Percentiles rank a stretch among this genome's conserved stretches.
These are phyloP conservation scores for Plebejus argus DNA, from an alignment of 2,888 invertebrate species.

Conservation along the genomic window DNA sequence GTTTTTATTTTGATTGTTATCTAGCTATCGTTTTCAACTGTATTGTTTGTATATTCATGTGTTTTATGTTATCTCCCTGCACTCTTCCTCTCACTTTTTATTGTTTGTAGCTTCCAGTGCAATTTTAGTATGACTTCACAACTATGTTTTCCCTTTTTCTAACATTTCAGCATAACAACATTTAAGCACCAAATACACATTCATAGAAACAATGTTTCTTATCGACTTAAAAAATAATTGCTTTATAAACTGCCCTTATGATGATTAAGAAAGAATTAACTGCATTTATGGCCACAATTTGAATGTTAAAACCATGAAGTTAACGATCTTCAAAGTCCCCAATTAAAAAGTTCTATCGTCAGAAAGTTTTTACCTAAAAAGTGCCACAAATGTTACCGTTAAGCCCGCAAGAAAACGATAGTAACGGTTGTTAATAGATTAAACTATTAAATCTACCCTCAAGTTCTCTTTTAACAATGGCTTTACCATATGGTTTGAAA, in stretches of 20 bases:
- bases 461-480: constrained; percentile 16
- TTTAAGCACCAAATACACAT: too few relatives aligned
- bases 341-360: constrained; percentile 15
- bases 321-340: not conserved
- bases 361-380: not conserved
- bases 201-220: too few relatives aligned
- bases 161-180: too few relatives aligned
- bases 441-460: constrained; percentile 30
- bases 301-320: constrained; percentile 2
- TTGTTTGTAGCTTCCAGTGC: too few relatives aligned
- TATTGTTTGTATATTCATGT: not conserved
- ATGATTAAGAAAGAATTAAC: not conserved
- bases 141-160: too few relatives aligned
- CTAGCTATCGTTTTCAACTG: not conserved
- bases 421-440: constrained; percentile 31
- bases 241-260: not conserved
- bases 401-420: constrained; percentile 27
- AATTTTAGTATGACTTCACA: too few relatives aligned
- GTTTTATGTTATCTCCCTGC: too few relatives aligned
- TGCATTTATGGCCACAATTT: not conserved
- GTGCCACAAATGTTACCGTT: constrained; percentile 26
- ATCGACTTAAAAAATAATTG: not conserved
- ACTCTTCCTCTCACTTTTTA: too few relatives aligned
- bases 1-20: not conserved
- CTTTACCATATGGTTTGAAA: constrained; percentile 25